Base-by-base conservation (phyloP, 2,113 vertebrate genomes). In the Oncorhynchus clarkii region DNA sequence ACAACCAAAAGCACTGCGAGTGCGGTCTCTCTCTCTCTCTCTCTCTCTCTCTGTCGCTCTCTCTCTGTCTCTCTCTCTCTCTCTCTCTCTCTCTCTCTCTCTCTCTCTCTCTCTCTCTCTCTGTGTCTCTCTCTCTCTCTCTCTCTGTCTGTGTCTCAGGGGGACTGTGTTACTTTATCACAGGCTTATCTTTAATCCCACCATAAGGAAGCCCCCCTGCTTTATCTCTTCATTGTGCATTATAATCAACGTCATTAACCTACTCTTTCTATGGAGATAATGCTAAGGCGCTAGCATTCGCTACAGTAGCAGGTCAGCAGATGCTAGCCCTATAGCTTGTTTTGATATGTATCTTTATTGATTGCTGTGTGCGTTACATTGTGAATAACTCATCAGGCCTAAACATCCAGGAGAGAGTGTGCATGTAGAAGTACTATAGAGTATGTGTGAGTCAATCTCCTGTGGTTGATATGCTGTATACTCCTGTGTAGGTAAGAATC, bases 171-270 rank as follows among this genome's bases (percentile, higher is more conserved):
- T 67, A 64, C n/a, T 9, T 65, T 31, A 70, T 72, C 76, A 59
- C 26, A 51, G 24, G 74, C 67, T 87, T 80, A 75, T 59, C 79
- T 14, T 86, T 82, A 90, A 86, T 81, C 82, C 48, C 45, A 27
- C 62, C 29, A 77, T 76, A 76, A 68, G 60, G n/a, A 45, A 66
- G 70, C 79, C 80, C 82, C 54, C 74, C 31, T 24, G 12, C 73
- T 76, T 24, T 20, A 71, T 79, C 76, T 78, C 79, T 82, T 83
- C 72, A 76, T 72, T 45, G 70, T 16, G 78, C 73, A 80, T 85
- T 81, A 77, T 82, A 84, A 85, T 84, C 75, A 45, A n/a, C 5
- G 20, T n/a, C 12, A 20, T 22, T 48, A 70, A 70, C 20, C 67
- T n/a, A 48, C 9, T 48, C 67, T 48, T 51, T 71, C 45, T 51